Evolutionary conservation across 2,888 invertebrate genomes (phyloP), one percentile per base, ranked within the genome.

Genomic region (Drosophila affinis): DNA sequence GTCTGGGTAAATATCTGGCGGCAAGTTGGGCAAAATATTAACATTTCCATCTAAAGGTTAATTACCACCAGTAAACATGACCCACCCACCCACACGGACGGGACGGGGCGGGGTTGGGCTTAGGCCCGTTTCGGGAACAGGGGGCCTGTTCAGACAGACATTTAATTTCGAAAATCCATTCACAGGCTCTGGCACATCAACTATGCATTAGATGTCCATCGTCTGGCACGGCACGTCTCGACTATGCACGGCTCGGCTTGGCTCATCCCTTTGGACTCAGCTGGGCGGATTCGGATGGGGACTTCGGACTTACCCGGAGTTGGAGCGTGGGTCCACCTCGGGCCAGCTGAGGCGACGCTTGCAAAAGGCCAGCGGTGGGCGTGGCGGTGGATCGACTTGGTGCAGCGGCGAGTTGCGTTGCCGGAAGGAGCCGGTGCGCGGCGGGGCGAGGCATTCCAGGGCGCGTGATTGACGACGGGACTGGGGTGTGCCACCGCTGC

Each of bases 281-380:
- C n/a, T 18, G 18, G 18, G 18, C 2, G 18, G 18, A 18, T 18
- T 57, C 3, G 18, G n/a, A 9, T 10, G 12, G 21, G 21, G 3
- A 39, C 18, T 34, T 48, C 32, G 32, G 45, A 92, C 95, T 95
- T 93, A 96, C 97, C 97, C 96, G 9, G 96, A 96, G 78, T 95
- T 95, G 53, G 96, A 95, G 75, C 96, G 95, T 87, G 95, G 96
- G 91, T 97, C 96, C 68, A 97, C 95, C 92, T 97, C 97, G 9
- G 96, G 97, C 97, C 97, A 97, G 44, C 96, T 96, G 44, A 95
- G 93, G 53, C 96, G 93, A 57, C 97, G 93, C 78, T 95, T 95
- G 91, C 96, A 96, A 90, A 96, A 97, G 54, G 95, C 95, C 91
- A 95, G 94, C 39, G 95, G 94, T 10, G 95, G 95, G 60, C 95